Evolutionary conservation across 2,888 invertebrate genomes (phyloP), one percentile per base, ranked within the genome.

Genomic region (Melanchra persicariae): DNA sequence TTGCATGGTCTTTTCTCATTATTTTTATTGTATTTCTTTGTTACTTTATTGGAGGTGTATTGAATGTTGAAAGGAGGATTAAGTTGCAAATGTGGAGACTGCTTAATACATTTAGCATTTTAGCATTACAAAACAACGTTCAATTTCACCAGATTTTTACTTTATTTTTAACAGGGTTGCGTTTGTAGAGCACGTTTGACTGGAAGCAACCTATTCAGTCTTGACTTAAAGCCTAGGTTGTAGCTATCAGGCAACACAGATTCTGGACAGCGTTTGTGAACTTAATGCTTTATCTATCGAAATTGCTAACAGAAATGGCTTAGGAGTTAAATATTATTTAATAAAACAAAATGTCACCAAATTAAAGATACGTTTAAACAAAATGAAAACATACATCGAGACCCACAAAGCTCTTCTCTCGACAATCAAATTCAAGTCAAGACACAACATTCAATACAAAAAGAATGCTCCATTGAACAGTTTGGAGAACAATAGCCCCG

Each of bases 401-500:
- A n/a, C 9, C 22, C 26, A 15, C 26, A 40, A 24, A 17, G n/a
- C 10, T 37, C 37, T 55, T n/a, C 17, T 45, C 17, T n/a, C 2
- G 8, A 26, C 12, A n/a, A 24, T 34, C 10, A 51, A 26, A 61
- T 19, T 34, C 1, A 47, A 60, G 22, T 34, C 51, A 40, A 61
- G 26, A 22, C 26, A 34, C 17, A 74, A 68, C 17, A 67, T 26
- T 37, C 3, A 24, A 54, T 26, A 30, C 17, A 58, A 30, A 57
- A 47, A 58, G 22, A 45, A 67, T 54, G 57, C 40, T 70, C 43
- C 45, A 57, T 30, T 70, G 49, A 40, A 26, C 68, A 49, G 10
- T 47, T 66, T 60, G 61, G 45, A 34, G 47, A 70, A 83, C 82
- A 84, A 84, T 79, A 47, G 74, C 47, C 40, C 57, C 52, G 37